Evolutionary conservation across 1,140 invertebrate species (phyloP).

Genomic region (Drosophila nigromelanica): DNA sequence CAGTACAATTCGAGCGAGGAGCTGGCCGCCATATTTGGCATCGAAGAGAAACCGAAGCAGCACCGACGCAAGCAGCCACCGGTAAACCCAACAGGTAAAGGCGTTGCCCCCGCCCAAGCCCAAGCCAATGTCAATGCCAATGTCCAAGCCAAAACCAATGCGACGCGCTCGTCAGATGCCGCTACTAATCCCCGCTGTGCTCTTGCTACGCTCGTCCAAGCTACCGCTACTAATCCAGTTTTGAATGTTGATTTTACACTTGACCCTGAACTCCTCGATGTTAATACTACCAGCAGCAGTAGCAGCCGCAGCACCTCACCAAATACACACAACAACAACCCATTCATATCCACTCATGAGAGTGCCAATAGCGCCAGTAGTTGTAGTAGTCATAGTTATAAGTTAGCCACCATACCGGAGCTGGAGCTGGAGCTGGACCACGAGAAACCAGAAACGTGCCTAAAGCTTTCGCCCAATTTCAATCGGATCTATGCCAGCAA

Average conservation of each 20-base stretch:
- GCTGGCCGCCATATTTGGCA: constrained; percentile 86
- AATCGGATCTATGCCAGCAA: constrained; percentile 79
- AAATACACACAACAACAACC: constrained; percentile 2
- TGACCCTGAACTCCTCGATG: constrained; percentile 37
- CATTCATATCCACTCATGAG: constrained; percentile 54
- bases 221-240: constrained; percentile 67
- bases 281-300: constrained; percentile 37
- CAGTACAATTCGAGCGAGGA: constrained; percentile 87
- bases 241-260: constrained; percentile 53
- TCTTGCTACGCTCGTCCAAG: constrained; percentile 49
- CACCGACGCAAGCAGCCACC: constrained; percentile 27
- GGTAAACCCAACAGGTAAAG: constrained; percentile 61
- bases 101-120: constrained; percentile 40
- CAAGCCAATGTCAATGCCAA: constrained; percentile 27
- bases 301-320: constrained; percentile 29
- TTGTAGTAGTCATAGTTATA: constrained; percentile 76
- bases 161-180: constrained; percentile 25
- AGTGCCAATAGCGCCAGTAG: constrained; percentile 52
- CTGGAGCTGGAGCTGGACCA: constrained; percentile 43
- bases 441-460: constrained; percentile 18
- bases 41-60: constrained; percentile 66
- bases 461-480: constrained; percentile 76
- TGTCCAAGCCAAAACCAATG: constrained; percentile 23
- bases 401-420: constrained; percentile 79
- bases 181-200: constrained; percentile 60